A percentile compares a stretch with the other conserved stretches of the same genome.
phyloP scores from a whole-genome alignment of 1,140 invertebrate species.

The Trinorchestia longiramus region DNA sequence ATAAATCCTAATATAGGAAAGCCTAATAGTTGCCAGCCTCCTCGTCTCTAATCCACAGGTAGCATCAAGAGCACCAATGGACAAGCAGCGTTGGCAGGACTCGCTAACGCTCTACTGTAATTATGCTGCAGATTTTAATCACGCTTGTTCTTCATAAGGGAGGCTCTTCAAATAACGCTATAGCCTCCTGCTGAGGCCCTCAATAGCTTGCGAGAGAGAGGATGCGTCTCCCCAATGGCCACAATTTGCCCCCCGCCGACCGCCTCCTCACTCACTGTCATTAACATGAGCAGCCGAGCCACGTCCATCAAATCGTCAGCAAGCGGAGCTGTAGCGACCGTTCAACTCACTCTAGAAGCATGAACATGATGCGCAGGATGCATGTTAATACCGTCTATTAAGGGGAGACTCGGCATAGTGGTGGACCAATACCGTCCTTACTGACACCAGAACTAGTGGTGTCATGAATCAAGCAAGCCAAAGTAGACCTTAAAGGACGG shows the following conservation, averaged over 20 bases:
- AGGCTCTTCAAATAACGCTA: constrained; percentile 41
- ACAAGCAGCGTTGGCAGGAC: not conserved
- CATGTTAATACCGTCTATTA: constrained; percentile 51
- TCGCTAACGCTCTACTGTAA: constrained; percentile 4
- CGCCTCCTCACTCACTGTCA: not conserved
- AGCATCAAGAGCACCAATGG: not conserved
- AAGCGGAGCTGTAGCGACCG: constrained; percentile 34
- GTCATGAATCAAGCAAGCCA: not conserved
- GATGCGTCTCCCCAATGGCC: constrained; percentile 24
- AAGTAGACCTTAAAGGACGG: not conserved
- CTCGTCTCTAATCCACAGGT: not conserved
- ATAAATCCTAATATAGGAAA: not conserved
- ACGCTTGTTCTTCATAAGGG: constrained; percentile 17
- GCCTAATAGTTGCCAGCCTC: not conserved
- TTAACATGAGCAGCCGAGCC: constrained; percentile 44
- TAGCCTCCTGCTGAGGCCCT: constrained; percentile 29
- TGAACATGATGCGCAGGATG: constrained; percentile 48
- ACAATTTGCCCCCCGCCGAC: not conserved
- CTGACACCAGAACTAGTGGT: not conserved
- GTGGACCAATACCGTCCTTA: constrained; percentile 33
- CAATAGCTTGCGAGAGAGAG: constrained; percentile 48
- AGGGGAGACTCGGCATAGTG: not conserved
- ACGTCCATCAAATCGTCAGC: constrained; percentile 52
- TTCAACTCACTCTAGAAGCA: constrained; percentile 46
- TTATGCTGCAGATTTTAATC: constrained; percentile 37